phyloP scores from a whole-genome alignment of 1,140 invertebrate genomes.

The Dreissena polymorpha region DNA sequence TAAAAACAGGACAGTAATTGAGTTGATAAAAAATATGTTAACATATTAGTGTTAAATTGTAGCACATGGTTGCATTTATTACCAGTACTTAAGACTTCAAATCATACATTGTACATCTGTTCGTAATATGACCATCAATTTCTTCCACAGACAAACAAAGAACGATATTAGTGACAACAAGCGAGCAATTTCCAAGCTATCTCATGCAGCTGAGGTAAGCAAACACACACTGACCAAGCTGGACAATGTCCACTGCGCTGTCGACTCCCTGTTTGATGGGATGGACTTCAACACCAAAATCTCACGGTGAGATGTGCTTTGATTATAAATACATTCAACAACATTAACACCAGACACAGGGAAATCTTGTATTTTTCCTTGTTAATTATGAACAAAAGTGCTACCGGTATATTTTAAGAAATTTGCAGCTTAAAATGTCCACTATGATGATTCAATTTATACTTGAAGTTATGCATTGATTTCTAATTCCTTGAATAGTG shows the following conservation, averaged over 20 bases:
- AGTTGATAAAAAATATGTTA: too few relatives aligned
- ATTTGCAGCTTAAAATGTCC: too few relatives aligned
- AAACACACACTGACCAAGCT: slow-evolving; percentile 79
- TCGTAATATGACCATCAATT: background rate
- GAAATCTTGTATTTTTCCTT: too few relatives aligned
- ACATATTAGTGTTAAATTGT: too few relatives aligned
- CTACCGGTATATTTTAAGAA: too few relatives aligned
- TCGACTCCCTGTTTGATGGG: slow-evolving; percentile 79
- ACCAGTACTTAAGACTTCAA: too few relatives aligned
- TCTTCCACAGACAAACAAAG: slow-evolving; percentile 10
- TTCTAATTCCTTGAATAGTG: too few relatives aligned
- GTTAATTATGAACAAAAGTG: too few relatives aligned
- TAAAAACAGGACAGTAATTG: too few relatives aligned
- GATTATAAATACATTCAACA: background rate
- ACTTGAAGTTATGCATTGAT: too few relatives aligned
- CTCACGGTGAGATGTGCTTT: slow-evolving; percentile 71
- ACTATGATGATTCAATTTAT: too few relatives aligned
- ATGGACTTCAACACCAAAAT: slow-evolving; percentile 76
- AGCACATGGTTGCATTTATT: too few relatives aligned
- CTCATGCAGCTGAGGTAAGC: slow-evolving; percentile 78
- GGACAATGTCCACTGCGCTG: slow-evolving; percentile 76
- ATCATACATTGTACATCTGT: background rate
- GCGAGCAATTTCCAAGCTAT: slow-evolving; percentile 77
- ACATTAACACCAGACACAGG: background rate
- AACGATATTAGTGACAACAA: slow-evolving; percentile 45